Conservation (phyloP, 2,888 invertebrate species). For the Lamellibrachia columna region DNA sequence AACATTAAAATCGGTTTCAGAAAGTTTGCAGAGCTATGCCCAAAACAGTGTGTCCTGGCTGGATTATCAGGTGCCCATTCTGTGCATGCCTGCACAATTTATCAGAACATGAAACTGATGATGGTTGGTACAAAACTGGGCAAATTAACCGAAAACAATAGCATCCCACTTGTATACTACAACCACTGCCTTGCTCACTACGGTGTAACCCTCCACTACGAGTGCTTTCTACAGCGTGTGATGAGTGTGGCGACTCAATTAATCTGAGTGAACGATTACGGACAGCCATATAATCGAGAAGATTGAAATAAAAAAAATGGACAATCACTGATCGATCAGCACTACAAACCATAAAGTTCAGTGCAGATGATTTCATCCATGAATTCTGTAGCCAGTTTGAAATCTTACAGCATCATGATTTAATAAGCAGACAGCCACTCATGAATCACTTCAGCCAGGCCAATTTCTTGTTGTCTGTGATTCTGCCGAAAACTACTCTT, state of each 20-base stretch:
- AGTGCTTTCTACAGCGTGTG: not conserved
- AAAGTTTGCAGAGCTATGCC: not conserved
- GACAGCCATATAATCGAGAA: not conserved
- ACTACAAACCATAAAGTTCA: too few species aligned
- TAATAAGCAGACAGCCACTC: too few species aligned
- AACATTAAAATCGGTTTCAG: not conserved
- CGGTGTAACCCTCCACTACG: not conserved
- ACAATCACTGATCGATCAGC: not conserved
- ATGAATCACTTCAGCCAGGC: too few species aligned
- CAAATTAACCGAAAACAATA: not conserved
- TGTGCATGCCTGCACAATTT: not conserved
- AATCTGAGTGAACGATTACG: not conserved
- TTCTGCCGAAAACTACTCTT: too few species aligned
- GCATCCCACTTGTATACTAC: not conserved
- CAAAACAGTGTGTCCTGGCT: not conserved
- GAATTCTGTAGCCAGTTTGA: too few species aligned
- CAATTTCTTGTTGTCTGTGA: too few species aligned
- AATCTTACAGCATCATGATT: too few species aligned
- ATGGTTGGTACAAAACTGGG: not conserved
- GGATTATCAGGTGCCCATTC: not conserved
- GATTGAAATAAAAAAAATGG: not conserved
- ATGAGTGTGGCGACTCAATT: not conserved
- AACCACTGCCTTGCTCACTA: not conserved
- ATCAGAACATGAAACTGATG: not conserved
- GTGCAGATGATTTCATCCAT: too few species aligned